Base-by-base conservation (phyloP, 2,797 vertebrate species). In the Todus mexicanus region DNA sequence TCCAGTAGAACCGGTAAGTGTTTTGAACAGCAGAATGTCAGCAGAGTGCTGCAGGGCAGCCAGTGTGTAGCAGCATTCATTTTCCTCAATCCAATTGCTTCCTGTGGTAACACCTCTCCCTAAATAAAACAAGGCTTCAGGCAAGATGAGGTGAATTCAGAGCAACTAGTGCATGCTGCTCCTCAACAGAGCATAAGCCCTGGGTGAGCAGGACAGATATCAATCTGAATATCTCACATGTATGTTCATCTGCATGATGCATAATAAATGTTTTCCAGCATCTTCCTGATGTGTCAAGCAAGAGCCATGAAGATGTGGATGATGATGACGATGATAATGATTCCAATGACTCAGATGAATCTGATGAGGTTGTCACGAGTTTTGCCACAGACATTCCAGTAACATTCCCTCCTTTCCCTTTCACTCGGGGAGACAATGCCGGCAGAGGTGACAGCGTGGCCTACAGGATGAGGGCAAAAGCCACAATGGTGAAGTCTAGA, bases 391-490 rank as follows among this genome's bases (percentile, higher is more conserved):
- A 92, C 6, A 15, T 50, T 23, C 87, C 97, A 29, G 26, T 78
- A 63, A 96, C 96, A 18, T 84, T 89, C 40, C 81, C 92, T 48
- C 94, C 96, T 33, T 70, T 74, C 37, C 33, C 70, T 45, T 92
- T 95, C 69, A 98, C 97, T 6, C 70, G 15, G 12, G 96, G 96
- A 42, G 79, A 82, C 63, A 89, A 93, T 0, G n/a, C 91, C 1
- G 96, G 96, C 82, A 96, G 97, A 91, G 98, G 98, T 1, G 98
- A 98, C 11, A 97, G 96, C 1, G 87, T 97, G 79, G 93, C 51
- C 47, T 95, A 97, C 18, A 84, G 95, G 48, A 18, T 93, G 65
- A 96, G 31, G 56, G 88, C 92, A 69, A 97, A 95, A 79, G 90
- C 51, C 1, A 9, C 37, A 9, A 9, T 61, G 31, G 6, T 90